These are phyloP conservation scores for Neosilurus hyrtlii DNA, from an alignment of 2,797 vertebrate genomes.

Conservation along the genomic window DNA sequence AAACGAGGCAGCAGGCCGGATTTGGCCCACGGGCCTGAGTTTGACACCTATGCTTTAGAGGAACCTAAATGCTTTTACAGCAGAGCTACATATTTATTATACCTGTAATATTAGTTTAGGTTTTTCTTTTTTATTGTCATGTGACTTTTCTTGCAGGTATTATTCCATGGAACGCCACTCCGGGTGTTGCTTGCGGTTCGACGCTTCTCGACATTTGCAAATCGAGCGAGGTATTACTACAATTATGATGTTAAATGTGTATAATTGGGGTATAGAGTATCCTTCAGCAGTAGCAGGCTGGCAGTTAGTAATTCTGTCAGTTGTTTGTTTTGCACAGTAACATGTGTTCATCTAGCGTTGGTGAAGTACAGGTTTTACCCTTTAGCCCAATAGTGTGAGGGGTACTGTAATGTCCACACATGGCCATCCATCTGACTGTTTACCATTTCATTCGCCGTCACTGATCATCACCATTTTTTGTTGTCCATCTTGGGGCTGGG, in stretches of 20 bases:
- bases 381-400: no score
- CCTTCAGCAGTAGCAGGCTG: background rate
- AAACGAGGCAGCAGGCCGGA: no score
- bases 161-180: conserved; percentile 92
- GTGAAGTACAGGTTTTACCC: background rate
- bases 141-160: conserved; percentile 76
- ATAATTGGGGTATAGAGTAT: no score
- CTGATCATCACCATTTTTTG: no score
- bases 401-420: no score
- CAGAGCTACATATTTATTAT: background rate
- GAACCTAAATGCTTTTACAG: no score
- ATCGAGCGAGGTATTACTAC: conserved; percentile 81
- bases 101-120: background rate
- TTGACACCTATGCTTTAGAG: no score
- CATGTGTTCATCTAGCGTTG: background rate
- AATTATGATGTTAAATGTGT: background rate
- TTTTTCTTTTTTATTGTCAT: background rate
- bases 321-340: background rate
- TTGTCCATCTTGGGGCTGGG: no score
- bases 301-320: background rate
- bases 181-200: conserved; percentile 88
- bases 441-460: no score
- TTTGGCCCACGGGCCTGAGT: no score
- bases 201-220: conserved; percentile 87
- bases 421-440: no score